Evolutionary conservation across 2,888 invertebrate genomes (phyloP).

Genomic region (Drosophila picticornis): DNA sequence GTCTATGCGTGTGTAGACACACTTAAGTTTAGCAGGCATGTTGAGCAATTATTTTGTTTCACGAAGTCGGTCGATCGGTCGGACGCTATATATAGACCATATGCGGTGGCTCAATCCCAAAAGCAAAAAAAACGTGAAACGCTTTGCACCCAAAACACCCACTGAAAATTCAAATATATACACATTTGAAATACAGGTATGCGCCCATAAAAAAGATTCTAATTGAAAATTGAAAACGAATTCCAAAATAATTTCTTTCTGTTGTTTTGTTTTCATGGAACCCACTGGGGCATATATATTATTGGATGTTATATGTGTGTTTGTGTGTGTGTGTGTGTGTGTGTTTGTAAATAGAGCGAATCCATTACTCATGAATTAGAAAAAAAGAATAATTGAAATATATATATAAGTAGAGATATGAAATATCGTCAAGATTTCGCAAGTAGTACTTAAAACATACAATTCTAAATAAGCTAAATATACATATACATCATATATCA

Average conservation of each 20-base stretch:
- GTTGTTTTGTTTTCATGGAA: slow-evolving; percentile 71
- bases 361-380: slow-evolving; percentile 62
- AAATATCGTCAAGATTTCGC: slow-evolving; percentile 68
- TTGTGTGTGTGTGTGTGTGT: slow-evolving; percentile 38
- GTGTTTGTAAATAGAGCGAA: slow-evolving; percentile 57
- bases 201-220: slow-evolving; percentile 27
- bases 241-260: slow-evolving; percentile 40
- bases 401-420: slow-evolving; percentile 2
- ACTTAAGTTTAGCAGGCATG: slow-evolving; percentile 47
- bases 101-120: slow-evolving; percentile 67
- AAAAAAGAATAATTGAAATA: slow-evolving; percentile 48
- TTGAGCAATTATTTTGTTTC: slow-evolving; percentile 73
- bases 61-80: slow-evolving; percentile 74
- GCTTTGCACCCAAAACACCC: slow-evolving; percentile 41
- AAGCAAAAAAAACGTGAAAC: slow-evolving; percentile 4
- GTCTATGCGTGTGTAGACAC: slow-evolving; percentile 17
- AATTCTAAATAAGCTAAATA: slow-evolving; percentile 77
- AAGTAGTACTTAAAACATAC: slow-evolving; percentile 60
- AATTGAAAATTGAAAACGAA: slow-evolving; percentile 47
- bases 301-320: slow-evolving; percentile 66
- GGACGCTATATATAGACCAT: slow-evolving; percentile 67
- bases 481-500: slow-evolving; percentile 56
- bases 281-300: slow-evolving; percentile 81
- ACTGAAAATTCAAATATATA: slow-evolving; percentile 30
- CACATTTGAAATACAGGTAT: slow-evolving; percentile 52